A percentile compares a stretch with the other conserved stretches of the same genome.
phyloP scores from a whole-genome alignment of 2,113 vertebrate species.

The Bujurquina vittata region DNA sequence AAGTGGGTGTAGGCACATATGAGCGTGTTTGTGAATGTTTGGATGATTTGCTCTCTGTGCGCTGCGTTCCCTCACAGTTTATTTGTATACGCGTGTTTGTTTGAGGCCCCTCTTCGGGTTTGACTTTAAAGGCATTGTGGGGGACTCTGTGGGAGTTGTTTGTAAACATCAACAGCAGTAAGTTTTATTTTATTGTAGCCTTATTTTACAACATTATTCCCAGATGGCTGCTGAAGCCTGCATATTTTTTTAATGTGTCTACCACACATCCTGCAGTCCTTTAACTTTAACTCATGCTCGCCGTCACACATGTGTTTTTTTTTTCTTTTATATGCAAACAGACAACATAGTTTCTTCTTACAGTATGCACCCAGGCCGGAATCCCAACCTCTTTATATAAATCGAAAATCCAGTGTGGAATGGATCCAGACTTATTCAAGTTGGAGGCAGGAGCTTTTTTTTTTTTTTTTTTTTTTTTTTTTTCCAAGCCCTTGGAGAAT shows the following conservation, averaged over 20 bases:
- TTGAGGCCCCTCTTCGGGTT: slow-evolving; percentile 36
- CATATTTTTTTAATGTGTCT: slow-evolving; percentile 32
- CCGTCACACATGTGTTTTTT: slow-evolving; percentile 38
- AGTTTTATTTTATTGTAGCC: slow-evolving; percentile 70
- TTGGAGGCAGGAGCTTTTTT: slow-evolving; percentile 50
- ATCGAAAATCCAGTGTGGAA: slow-evolving; percentile 23
- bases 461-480: slow-evolving; percentile 10
- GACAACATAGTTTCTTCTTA: slow-evolving; percentile 13
- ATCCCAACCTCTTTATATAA: neutral
- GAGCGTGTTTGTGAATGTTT: slow-evolving; percentile 68
- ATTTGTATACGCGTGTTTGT: slow-evolving; percentile 47
- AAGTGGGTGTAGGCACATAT: slow-evolving; percentile 58
- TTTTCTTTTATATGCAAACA: slow-evolving; percentile 56
- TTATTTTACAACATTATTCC: slow-evolving; percentile 73
- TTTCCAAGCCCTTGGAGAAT: no score
- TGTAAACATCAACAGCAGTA: slow-evolving; percentile 74
- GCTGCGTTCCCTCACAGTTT: slow-evolving; percentile 62
- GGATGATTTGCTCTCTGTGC: slow-evolving; percentile 52
- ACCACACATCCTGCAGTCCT: slow-evolving; percentile 43
- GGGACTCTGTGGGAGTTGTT: slow-evolving; percentile 62
- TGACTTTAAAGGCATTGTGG: slow-evolving; percentile 58
- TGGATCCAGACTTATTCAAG: slow-evolving; percentile 61
- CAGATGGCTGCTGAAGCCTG: slow-evolving; percentile 65
- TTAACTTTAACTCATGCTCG: neutral
- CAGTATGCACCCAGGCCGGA: neutral